Evolutionary conservation across 2,113 vertebrate genomes (phyloP), one percentile per base, ranked within the genome.

Genomic region (Setophaga petechia): DNA sequence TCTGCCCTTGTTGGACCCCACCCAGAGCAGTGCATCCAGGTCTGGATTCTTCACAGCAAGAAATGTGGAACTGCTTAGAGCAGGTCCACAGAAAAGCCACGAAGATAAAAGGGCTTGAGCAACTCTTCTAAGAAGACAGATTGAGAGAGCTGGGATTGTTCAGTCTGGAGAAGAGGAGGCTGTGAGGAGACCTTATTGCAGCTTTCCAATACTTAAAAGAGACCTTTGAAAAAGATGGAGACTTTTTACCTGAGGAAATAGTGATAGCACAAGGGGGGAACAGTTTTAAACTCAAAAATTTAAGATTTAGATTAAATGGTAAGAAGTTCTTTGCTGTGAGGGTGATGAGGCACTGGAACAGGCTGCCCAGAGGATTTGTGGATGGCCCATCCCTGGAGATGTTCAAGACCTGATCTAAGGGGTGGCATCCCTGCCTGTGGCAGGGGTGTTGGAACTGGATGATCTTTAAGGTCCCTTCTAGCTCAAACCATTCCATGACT

Each of bases 1-100:
- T 37, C 51, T 24, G 33, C 66, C 22, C 35, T 35, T 63, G 22
- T 23, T 41, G 46, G 61, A 59, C 15, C 31, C 23, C 12, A 28
- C 15, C 19, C 17, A 15, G 21, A 44, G 52, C 15, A 37, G 7
- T 27, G 44, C 2, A 1, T 58, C 21, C 1, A 0, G 12, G 8
- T 58, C 33, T 58, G 52, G 12, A 20, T 58, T 66, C 44, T 35
- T 66, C 31, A 23, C 31, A 12, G 28, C 10, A 58, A 23, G 25
- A 66, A 66, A 44, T 7, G 6, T 19, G 18, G 4, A 33, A 37
- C 22, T 44, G 43, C 43, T 58, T 51, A 9, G 18, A 51, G 12
- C 27, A 35, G 31, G 6, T 65, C 43, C 18, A 11, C 51, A 51
- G 18, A 57, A 49, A 58, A 22, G 37, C 43, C 10, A 5, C 22